Percentiles rank a stretch among this genome's conserved stretches.
These are phyloP conservation scores for Oreochromis grahami DNA, from an alignment of 2,797 vertebrate genomes.

Conservation along the genomic window DNA sequence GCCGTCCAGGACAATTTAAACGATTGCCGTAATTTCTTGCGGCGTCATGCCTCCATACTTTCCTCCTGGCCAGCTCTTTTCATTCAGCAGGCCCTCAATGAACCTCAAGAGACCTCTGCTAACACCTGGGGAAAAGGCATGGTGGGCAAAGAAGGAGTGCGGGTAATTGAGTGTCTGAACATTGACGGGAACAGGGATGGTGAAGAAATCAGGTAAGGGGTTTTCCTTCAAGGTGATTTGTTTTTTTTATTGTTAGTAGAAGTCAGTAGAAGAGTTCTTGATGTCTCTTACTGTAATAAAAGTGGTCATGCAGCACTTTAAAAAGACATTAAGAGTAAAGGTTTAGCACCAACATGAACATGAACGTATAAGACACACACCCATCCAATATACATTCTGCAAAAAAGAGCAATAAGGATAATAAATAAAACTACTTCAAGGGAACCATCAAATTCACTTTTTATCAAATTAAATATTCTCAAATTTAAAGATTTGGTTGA, in stretches of 20 bases:
- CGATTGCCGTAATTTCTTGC: slow-evolving; percentile 74
- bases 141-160: slow-evolving; percentile 27
- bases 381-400: too few species aligned
- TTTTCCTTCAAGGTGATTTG: neutral
- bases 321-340: neutral
- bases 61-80: slow-evolving; percentile 79
- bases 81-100: slow-evolving; percentile 82
- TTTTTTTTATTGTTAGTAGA: neutral
- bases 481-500: too few species aligned
- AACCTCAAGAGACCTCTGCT: slow-evolving; percentile 61
- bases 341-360: neutral
- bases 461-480: too few species aligned
- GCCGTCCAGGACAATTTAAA: neutral
- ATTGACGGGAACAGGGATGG: slow-evolving; percentile 28
- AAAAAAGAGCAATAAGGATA: too few species aligned
- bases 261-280: neutral
- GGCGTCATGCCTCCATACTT: slow-evolving; percentile 70
- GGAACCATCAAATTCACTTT: too few species aligned
- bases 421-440: too few species aligned
- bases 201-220: slow-evolving; percentile 50
- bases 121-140: slow-evolving; percentile 72
- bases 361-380: too few species aligned
- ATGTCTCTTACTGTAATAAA: neutral
- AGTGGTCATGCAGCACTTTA: neutral
- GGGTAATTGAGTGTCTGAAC: slow-evolving; percentile 68